These are phyloP conservation scores for Chloebia gouldiae DNA, from an alignment of 2,113 vertebrate genomes.

Conservation along the genomic window DNA sequence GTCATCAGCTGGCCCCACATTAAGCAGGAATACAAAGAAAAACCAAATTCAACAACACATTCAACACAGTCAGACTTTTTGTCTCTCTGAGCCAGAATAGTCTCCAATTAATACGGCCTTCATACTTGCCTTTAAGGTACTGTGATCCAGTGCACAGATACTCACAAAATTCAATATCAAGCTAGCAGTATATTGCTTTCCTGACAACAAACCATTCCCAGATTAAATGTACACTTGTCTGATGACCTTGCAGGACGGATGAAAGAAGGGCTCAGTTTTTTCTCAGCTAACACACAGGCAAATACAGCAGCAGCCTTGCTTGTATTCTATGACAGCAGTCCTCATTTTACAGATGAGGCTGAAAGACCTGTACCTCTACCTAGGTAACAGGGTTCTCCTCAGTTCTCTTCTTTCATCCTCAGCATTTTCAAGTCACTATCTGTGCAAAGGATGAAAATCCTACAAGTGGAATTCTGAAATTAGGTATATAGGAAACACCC, in stretches of 20 bases:
- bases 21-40: neutral
- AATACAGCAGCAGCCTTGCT: neutral
- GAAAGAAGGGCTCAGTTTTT: neutral
- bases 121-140: neutral
- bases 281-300: neutral
- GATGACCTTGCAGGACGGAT: neutral
- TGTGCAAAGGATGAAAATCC: neutral
- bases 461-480: neutral
- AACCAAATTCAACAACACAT: neutral
- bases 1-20: neutral
- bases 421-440: neutral
- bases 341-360: neutral
- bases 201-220: neutral
- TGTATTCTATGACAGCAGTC: neutral
- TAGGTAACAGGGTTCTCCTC: neutral
- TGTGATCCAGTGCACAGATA: neutral
- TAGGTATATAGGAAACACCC: neutral
- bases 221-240: neutral
- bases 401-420: neutral
- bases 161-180: neutral
- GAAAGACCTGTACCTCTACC: neutral
- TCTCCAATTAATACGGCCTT: neutral
- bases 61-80: neutral
- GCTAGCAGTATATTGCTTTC: neutral
- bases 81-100: neutral